Percentiles rank a stretch among this genome's conserved stretches.
These are phyloP conservation scores for Linnaemya vulpina DNA, from an alignment of 2,888 invertebrate genomes.

Conservation along the genomic window DNA sequence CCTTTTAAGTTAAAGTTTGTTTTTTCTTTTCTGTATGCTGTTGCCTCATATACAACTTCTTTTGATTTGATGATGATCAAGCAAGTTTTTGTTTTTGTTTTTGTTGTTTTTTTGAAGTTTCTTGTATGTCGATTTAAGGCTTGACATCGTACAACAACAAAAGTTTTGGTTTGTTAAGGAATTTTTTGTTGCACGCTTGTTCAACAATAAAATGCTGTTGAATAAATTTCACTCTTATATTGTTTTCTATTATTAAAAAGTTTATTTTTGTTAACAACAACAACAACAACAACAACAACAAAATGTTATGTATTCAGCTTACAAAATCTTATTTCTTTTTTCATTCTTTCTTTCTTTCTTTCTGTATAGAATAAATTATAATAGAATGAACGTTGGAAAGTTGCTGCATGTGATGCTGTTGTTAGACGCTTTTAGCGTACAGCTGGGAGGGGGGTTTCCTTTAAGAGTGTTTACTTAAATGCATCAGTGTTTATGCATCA, in stretches of 20 bases:
- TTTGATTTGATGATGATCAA: conserved; percentile 48
- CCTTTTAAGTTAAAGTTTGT: conserved; percentile 58
- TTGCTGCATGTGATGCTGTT: background rate
- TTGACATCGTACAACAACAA: conserved; percentile 26
- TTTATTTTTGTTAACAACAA: conserved; percentile 11
- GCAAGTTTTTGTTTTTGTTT: background rate
- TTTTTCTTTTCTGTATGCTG: conserved; percentile 5
- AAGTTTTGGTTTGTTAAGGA: conserved; percentile 26
- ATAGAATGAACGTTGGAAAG: conserved; percentile 1
- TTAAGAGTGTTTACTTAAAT: conserved; percentile 57
- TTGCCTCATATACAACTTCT: conserved; percentile 22
- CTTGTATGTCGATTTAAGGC: conserved; percentile 11
- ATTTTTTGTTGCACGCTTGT: conserved; percentile 49
- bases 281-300: conserved; percentile 23
- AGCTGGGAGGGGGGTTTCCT: conserved; percentile 20
- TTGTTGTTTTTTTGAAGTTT: no score
- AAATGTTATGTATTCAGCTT: conserved; percentile 20
- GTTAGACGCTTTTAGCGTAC: conserved; percentile 16
- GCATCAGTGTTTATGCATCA: conserved; percentile 43
- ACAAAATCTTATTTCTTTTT: background rate
- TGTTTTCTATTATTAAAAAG: conserved; percentile 68
- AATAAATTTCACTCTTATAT: conserved; percentile 61
- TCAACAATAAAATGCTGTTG: conserved; percentile 34
- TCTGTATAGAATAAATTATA: conserved; percentile 64
- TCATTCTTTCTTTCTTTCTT: conserved; percentile 7